Evolutionary conservation across 2,888 invertebrate genomes (phyloP).

Genomic region (Aphidius colemani): DNA sequence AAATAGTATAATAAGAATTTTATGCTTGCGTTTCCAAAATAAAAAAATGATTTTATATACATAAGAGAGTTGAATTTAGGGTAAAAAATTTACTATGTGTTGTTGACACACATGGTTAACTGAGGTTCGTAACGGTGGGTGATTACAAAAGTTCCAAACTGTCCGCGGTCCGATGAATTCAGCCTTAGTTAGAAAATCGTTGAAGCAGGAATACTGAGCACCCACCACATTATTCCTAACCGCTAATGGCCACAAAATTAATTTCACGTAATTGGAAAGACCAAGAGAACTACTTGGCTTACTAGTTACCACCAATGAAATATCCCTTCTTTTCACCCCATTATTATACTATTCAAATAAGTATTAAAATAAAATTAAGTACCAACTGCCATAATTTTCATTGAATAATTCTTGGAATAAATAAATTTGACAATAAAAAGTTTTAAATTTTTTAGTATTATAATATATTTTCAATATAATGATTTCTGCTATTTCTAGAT

Average conservation of each 20-base stretch:
- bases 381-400: constrained; percentile 12
- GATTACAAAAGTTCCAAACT: constrained; percentile 22
- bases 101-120: background rate
- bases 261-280: constrained; percentile 57
- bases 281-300: constrained; percentile 50
- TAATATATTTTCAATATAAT: constrained; percentile 61
- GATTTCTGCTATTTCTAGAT: constrained; percentile 61
- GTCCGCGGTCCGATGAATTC: constrained; percentile 36
- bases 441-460: constrained; percentile 54
- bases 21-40: background rate
- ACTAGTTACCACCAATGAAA: constrained; percentile 58
- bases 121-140: constrained; percentile 30
- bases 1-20: background rate
- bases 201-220: constrained; percentile 37
- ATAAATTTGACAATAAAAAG: constrained; percentile 24
- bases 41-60: background rate
- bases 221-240: constrained; percentile 34
- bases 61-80: background rate
- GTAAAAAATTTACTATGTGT: background rate
- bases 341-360: too few species aligned
- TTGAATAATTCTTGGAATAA: constrained; percentile 18
- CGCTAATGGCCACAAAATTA: constrained; percentile 57
- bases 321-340: constrained; percentile 48
- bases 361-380: too few species aligned
- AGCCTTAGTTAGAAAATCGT: constrained; percentile 50